phyloP scores from a whole-genome alignment of 2,113 vertebrate genomes.

The Piaya cayana region DNA sequence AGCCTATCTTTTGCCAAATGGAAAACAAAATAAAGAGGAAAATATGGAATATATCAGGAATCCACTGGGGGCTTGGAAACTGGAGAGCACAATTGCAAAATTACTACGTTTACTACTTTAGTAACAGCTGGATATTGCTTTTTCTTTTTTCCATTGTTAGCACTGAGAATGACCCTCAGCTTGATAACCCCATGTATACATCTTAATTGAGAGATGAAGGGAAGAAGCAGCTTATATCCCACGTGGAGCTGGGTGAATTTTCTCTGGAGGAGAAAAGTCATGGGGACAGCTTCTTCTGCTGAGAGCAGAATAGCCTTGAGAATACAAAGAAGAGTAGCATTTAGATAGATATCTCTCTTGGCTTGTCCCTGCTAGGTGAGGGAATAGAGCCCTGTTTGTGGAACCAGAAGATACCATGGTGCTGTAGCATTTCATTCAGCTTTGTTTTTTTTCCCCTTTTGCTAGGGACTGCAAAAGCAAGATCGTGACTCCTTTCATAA shows the following conservation, averaged over 20 bases:
- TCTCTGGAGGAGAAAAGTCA: background rate
- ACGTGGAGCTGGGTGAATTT: background rate
- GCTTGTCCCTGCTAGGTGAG: background rate
- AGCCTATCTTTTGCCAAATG: conserved; percentile 42
- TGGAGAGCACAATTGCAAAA: background rate
- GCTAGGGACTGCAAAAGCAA: background rate
- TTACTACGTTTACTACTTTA: conserved; percentile 1
- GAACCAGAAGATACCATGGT: background rate
- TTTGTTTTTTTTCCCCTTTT: background rate
- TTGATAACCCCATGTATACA: background rate
- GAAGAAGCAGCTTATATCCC: background rate
- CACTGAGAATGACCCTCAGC: background rate
- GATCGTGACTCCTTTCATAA: background rate
- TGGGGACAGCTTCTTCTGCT: background rate
- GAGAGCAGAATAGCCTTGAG: background rate
- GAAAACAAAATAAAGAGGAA: conserved; percentile 66
- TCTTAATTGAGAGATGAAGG: background rate
- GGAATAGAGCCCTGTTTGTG: background rate
- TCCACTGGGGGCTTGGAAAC: background rate
- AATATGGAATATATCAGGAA: conserved; percentile 29
- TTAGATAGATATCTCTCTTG: background rate
- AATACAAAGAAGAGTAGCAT: background rate
- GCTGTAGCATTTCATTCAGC: background rate
- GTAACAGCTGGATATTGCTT: background rate
- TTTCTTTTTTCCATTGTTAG: background rate